Conservation (phyloP, 2,888 invertebrate genomes). For the Agrilus cyanescens region DNA sequence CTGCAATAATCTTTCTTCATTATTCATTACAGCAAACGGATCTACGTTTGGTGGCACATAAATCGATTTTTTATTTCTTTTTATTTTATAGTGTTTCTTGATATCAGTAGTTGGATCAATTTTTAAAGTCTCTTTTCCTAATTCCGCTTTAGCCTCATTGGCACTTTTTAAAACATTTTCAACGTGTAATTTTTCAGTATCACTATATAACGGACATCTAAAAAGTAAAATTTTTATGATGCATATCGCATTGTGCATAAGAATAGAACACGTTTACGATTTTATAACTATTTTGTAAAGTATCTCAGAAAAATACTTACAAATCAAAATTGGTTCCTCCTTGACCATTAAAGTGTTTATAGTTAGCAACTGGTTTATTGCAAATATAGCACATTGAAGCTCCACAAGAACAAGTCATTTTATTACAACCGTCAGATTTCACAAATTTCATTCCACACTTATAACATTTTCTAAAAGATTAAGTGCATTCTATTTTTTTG, state of each 20-base stretch:
- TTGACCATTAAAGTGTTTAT: slow-evolving; percentile 39
- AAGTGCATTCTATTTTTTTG: slow-evolving; percentile 5
- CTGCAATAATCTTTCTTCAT: no score
- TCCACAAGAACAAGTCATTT: slow-evolving; percentile 45
- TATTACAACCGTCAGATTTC: slow-evolving; percentile 46
- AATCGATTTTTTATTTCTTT: no score
- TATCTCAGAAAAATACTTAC: slow-evolving; percentile 22
- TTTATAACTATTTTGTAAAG: no score
- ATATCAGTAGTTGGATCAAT: slow-evolving; percentile 25
- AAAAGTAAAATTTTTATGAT: no score
- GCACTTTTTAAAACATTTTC: slow-evolving; percentile 33
- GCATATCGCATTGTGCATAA: no score
- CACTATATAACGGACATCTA: slow-evolving; percentile 36
- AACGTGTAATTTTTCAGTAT: slow-evolving; percentile 31
- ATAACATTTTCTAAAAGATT: slow-evolving; percentile 35
- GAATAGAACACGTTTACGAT: no score
- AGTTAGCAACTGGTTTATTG: slow-evolving; percentile 37
- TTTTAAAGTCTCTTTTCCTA: slow-evolving; percentile 28
- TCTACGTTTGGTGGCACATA: no score
- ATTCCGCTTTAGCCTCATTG: slow-evolving; percentile 27
- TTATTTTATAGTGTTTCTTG: slow-evolving; percentile 3
- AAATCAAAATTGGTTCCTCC: slow-evolving; percentile 12
- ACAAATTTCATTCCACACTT: slow-evolving; percentile 38
- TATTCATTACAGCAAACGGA: no score
- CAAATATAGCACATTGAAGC: slow-evolving; percentile 46